Base-by-base conservation (phyloP, 92 coral and sea anemone genomes). In the Ricordea florida region DNA sequence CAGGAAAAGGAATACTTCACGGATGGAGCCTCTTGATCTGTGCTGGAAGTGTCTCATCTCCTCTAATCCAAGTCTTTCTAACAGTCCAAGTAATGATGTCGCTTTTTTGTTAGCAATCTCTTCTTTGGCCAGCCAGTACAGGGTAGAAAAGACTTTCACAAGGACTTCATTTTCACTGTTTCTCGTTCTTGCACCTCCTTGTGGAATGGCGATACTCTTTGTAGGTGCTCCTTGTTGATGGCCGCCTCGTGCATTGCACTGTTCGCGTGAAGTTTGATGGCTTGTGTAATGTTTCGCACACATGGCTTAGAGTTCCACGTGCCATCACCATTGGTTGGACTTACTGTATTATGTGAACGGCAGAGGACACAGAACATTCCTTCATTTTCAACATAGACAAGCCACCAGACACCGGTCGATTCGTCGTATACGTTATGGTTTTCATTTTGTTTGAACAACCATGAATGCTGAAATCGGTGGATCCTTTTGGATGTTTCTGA, bases 301-400 rank as follows among this genome's bases (percentile, higher is more conserved):
- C 59, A 43, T 57, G 81, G 81, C 23, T 74, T 58, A 28, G 71
- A 44, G 71, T 74, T 74, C 70, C 81, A 74, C 6, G 58, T 58
- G 43, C 68, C 46, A 35, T 58, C 68, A 21, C 81, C 62, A 74
- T 60, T 75, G 46, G 58, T 75, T 62, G 81, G 62, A 61, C 49
- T 60, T 75, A 30, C 32, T 43, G 81, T 47, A 62, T 60, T 60
- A 16, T 75, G 81, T 14, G 46, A 58, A 25, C 72, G 72, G 69
- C 72, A 75, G 60, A 75, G 72, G 49, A 75, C 58, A 75, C 72
- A 75, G 72, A 75, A 75, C 81, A 75, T 62, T 5, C 72, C 81
- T 30, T 46, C 23, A 62, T 62, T 75, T 62, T 76, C 74, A 2
- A 25, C 72, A 76, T 76, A 76, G 4, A 76, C 74, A 15, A 76